Base-by-base conservation (phyloP, 2,888 invertebrate species). In the Catocala sponsa region DNA sequence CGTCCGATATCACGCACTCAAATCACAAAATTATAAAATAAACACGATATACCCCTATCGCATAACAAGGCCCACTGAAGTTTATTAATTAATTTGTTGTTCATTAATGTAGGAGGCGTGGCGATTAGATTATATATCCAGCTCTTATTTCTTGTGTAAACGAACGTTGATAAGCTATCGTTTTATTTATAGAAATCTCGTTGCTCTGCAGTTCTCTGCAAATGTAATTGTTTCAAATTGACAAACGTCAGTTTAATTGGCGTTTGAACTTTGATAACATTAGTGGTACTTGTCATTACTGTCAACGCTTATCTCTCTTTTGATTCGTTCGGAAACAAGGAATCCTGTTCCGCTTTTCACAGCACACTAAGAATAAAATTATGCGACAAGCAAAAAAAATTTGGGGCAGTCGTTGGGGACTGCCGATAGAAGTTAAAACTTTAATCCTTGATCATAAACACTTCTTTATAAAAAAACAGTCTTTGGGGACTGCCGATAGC, bases 71-170 rank as follows among this genome's bases (percentile, higher is more conserved):
- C 10, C 51, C 32, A 72, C 72, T 74, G 66, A 71, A 58, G 62
- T 70, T 51, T 55, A 55, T 65, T 57, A 41, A 13, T 53, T 7
- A 56, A 60, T 63, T 11, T 71, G 65, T 74, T 69, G 68, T 65
- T 74, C 60, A 67, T 81, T 76, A 76, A 74, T 15, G 74, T 68
- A 57, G 85, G 82, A 87, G 87, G 87, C 86, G 89, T 86, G 88
- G 82, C 82, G 79, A 80, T 80, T 74, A 80, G 76, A 81, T 79
- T 79, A 75, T 69, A 72, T 56, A 70, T 76, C 74, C 70, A 69
- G 65, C 49, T 65, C 58, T 74, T 75, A 66, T 60, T 71, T 73
- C 70, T 70, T 66, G 68, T 69, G 70, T 74, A 73, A 75, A 74
- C 71, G 73, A 75, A 76, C 76, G 70, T 54, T 74, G 83, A 84